Conservation (phyloP, 2,797 vertebrate species). For the Pagetopsis macropterus region DNA sequence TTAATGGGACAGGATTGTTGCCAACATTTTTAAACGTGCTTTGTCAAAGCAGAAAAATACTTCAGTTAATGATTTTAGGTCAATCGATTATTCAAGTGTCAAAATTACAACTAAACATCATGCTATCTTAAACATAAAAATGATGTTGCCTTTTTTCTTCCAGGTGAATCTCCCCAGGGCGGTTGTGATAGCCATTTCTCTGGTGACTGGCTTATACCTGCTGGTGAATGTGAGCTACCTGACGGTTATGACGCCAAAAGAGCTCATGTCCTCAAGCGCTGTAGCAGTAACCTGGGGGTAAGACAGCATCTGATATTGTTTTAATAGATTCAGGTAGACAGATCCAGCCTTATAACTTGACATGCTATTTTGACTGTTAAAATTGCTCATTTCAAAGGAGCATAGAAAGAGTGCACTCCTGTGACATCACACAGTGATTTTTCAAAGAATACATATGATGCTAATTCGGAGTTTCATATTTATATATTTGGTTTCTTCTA, state of each 20-base stretch:
- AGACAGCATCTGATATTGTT: constrained; percentile 47
- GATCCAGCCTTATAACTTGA: background rate
- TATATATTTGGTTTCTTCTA: too few relatives aligned
- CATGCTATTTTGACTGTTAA: background rate
- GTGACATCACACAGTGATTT: too few relatives aligned
- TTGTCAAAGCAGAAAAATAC: background rate
- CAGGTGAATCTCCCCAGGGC: constrained; percentile 91
- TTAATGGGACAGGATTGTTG: background rate
- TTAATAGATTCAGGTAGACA: background rate
- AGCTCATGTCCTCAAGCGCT: constrained; percentile 88
- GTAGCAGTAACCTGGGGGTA: constrained; percentile 93
- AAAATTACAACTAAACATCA: background rate
- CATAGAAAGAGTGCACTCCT: background rate
- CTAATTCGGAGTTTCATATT: too few relatives aligned
- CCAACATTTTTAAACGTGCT: background rate
- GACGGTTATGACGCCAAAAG: constrained; percentile 86
- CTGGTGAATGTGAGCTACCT: constrained; percentile 93
- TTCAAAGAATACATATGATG: too few relatives aligned
- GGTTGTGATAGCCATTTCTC: constrained; percentile 87
- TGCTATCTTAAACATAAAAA: background rate
- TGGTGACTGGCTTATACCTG: constrained; percentile 90
- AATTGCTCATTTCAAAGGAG: background rate
- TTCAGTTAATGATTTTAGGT: background rate
- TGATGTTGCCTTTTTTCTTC: background rate
- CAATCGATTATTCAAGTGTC: background rate